Evolutionary conservation across 1,140 invertebrate genomes (phyloP), one percentile per base, ranked within the genome.

Genomic region (Monomorium pharaonis): DNA sequence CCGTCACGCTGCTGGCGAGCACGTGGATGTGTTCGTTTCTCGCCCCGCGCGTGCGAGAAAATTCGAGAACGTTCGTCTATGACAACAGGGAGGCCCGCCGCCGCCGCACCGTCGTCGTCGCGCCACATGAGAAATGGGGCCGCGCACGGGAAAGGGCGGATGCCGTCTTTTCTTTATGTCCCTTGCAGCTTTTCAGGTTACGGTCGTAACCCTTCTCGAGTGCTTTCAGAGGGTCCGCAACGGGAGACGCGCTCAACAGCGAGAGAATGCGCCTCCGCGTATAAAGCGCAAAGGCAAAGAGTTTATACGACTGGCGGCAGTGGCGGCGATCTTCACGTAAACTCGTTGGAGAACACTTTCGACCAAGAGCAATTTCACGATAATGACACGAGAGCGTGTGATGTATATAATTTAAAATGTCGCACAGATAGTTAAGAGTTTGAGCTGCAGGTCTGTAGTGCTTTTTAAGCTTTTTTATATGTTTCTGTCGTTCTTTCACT

Each of bases 161-260:
- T 37, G 67, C 67, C 51, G 67, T 42, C 67, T 83, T 83, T 83
- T 74, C 78, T 83, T 83, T 83, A 83, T 83, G 54, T 83, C 67
- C 65, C 67, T 51, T 83, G 51, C 78, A 83, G 78, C 78, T 83
- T 83, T 83, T 60, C 78, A 74, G n/a, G 37, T 44, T 42, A 24
- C 67, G 78, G 78, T 83, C 78, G 78, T 83, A 83, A 83, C 78
- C 78, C 67, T 83, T 58, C 78, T 83, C 65, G 78, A 81, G 78
- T 44, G 33, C 78, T 81, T 81, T 81, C 65, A 83, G 60, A 74
- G 27, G 42, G 51, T 33, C 27, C 54, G 24, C 14, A 12, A 37
- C n/a, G 42, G 51, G 14, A 47, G 37, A 58, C 33, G 18, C 14
- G 37, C 37, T 14, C 78, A 58, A 18, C n/a, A 16, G 27, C 60